Conservation (phyloP, 2,113 vertebrate species). For the Rhabdornis inornatus region DNA sequence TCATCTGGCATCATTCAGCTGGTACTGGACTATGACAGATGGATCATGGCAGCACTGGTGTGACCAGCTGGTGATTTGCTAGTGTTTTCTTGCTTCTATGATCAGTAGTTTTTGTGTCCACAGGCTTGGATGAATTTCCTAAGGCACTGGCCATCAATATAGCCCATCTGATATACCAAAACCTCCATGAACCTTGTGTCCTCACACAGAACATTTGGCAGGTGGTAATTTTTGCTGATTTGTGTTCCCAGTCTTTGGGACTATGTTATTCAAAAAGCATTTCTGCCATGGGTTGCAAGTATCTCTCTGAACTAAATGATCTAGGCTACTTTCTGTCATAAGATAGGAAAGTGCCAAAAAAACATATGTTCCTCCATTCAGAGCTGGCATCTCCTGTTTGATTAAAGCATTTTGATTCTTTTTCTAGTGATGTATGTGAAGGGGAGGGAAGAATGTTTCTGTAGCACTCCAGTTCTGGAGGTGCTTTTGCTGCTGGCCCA, state of each 20-base stretch:
- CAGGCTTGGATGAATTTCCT: background rate
- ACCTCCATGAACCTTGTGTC: background rate
- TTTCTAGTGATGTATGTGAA: background rate
- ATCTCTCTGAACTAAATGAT: background rate
- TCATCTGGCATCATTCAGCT: background rate
- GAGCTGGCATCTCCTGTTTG: background rate
- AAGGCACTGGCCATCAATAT: background rate
- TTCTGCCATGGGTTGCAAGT: background rate
- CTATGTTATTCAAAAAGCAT: background rate
- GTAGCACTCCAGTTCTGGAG: background rate
- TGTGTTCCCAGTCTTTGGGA: background rate
- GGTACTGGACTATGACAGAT: background rate
- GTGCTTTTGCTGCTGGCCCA: background rate
- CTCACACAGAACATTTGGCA: background rate
- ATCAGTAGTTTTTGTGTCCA: background rate
- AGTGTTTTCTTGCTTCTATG: background rate
- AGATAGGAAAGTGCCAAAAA: constrained; percentile 27
- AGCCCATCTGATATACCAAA: background rate
- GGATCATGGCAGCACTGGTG: background rate
- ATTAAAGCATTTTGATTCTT: background rate
- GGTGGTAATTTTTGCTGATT: background rate
- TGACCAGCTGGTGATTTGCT: background rate
- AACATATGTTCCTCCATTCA: background rate
- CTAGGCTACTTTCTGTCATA: background rate
- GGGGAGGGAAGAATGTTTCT: background rate